Evolutionary conservation across 2,797 vertebrate species (phyloP), one percentile per base, ranked within the genome.

Genomic region (Heterohyrax brucei): DNA sequence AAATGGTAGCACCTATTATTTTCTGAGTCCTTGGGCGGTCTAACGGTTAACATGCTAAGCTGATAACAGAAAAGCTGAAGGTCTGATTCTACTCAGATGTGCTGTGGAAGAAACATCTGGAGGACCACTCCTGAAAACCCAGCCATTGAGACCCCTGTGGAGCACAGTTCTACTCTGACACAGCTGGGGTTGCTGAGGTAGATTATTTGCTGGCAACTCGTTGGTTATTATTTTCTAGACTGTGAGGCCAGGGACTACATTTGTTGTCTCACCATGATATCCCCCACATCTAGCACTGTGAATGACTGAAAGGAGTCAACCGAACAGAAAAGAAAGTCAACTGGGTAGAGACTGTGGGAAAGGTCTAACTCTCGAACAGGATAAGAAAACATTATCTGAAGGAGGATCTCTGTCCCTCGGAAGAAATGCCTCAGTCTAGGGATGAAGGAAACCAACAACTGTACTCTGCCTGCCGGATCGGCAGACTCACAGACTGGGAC

Each of bases 1-100:
- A 28, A 33, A 18, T 5, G 33, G 24, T 1, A 0, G n/a, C 4
- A 4, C 7, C 13, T 5, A 39, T 10, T 19, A 26, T 24, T 3
- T 48, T 61, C 33, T 14, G 33, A 72, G 33, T 72, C 68, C 16
- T 1, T 33, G 33, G 33, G 21, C 19, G 33, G 18, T 73, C 19
- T 39, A 44, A 39, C 9, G 19, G 33, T 44, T 73, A 39, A 39
- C 2, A 19, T 9, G 33, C 70, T 73, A 7, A 73, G 70, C 10
- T 73, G 33, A 30, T 33, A 33, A 70, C 68, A 33, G 66, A 70
- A 70, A 70, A 16, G 68, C 33, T 70, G n/a, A 18, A 70, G n/a
- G 68, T 33, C 33, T 7, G 7, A 33, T 14, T 70, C 7, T 19
- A 73, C 3, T 7, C 19, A 22, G 70, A 39, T 14, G n/a, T 70